A percentile compares a stretch with the other conserved stretches of the same genome.
These are phyloP conservation scores for human (Homo sapiens) DNA, from an alignment of 2,113 vertebrate genomes.

Conservation along the genomic window DNA sequence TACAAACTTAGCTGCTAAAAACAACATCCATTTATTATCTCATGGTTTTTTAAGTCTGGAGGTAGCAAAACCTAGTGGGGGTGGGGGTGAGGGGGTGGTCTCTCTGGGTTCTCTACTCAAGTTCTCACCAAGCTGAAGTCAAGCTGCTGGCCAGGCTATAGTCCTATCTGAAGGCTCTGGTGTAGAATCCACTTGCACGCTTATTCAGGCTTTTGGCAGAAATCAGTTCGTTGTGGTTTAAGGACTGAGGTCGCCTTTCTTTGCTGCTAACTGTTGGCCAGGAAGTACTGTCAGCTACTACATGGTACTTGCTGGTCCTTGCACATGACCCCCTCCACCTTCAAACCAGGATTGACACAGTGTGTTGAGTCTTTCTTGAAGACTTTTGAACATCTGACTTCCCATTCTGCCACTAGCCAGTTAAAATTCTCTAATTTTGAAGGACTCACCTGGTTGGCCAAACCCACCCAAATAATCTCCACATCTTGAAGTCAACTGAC, in stretches of 20 bases:
- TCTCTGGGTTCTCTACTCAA: not conserved
- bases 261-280: accelerated
- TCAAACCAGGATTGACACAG: no score
- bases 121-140: not conserved
- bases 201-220: not conserved
- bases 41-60: accelerated
- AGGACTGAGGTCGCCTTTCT: not conserved
- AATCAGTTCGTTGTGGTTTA: not conserved
- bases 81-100: no score
- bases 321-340: not conserved
- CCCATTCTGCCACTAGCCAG: not conserved
- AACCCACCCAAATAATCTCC: not conserved
- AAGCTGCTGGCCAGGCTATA: accelerated
- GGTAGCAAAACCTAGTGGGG: not conserved
- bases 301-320: not conserved
- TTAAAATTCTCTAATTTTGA: not conserved
- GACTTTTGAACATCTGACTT: not conserved
- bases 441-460: not conserved
- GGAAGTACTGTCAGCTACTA: not conserved
- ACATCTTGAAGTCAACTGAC: not conserved
- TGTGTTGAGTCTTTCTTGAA: not conserved
- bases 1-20: not conserved
- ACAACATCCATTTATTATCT: not conserved
- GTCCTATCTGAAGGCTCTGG: not conserved
- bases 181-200: accelerated